Evolutionary conservation across 2,888 invertebrate species (phyloP), one percentile per base, ranked within the genome.

Genomic region (Ectemnius continuus): DNA sequence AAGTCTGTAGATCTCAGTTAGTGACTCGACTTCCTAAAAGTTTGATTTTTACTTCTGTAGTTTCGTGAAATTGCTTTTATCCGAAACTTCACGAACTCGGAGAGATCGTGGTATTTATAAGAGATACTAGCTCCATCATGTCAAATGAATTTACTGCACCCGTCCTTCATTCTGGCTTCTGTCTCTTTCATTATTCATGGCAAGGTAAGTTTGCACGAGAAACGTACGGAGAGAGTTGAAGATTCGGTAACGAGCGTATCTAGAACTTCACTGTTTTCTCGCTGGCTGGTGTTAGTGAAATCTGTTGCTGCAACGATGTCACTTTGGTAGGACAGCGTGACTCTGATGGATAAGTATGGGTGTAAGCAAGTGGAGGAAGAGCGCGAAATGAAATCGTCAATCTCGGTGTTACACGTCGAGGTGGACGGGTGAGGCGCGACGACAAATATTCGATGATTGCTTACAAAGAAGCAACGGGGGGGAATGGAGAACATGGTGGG

Each of bases 391-490:
- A 23, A 45, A 62, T 20, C n/a, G 59, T 23, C 28, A n/a, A n/a
- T 28, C 14, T 23, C 16, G 61, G 16, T 6, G 4, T 52, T 52
- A n/a, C 61, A n/a, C 61, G 47, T 11, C 36, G 36, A 36, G 14
- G 57, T 23, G 16, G 45, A 11, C 36, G 13, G 3, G 11, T 46
- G 46, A 36, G 20, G 46, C 14, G 23, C 48, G 36, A 69, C 48
- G 36, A 69, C 61, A 69, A 65, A 69, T 61, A 63, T 57, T 23
- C 61, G 61, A 11, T 36, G 61, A 69, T 69, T 65, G 52, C 61
- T 65, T 64, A 47, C 46, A 28, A 20, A 23, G 20, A 52, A 14
- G 36, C 28, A 57, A 69, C 61, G 61, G 64, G 64, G 36, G 61
- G 23, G 56, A 64, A 69, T 63, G 48, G 18, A 60, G 23, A 57